Evolutionary conservation across 2,888 invertebrate genomes (phyloP).

Genomic region (Poecilus cupreus): DNA sequence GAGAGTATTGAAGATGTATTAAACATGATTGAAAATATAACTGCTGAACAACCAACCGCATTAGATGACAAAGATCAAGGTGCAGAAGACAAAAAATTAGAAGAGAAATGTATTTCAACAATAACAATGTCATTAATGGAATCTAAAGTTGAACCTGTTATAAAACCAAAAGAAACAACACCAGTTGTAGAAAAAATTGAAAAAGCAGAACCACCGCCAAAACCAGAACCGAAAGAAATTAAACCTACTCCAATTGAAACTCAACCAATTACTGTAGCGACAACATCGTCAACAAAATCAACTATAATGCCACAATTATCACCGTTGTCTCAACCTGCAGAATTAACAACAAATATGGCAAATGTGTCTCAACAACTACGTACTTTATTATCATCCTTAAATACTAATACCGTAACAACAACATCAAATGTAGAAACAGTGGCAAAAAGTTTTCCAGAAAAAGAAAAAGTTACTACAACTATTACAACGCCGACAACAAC

Average conservation of each 20-base stretch:
- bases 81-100: constrained; percentile 62
- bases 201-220: constrained; percentile 63
- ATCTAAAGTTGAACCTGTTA: constrained; percentile 62
- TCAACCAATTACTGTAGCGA: constrained; percentile 66
- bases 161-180: constrained; percentile 62
- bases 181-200: constrained; percentile 63
- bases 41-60: constrained; percentile 67
- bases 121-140: constrained; percentile 62
- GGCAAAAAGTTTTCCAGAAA: constrained; percentile 69
- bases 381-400: constrained; percentile 80
- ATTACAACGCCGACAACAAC: constrained; percentile 66
- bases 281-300: constrained; percentile 70
- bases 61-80: constrained; percentile 65
- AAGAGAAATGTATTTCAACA: constrained; percentile 54
- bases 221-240: constrained; percentile 55
- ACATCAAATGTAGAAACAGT: constrained; percentile 74
- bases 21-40: constrained; percentile 81
- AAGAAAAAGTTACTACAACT: constrained; percentile 67
- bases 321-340: constrained; percentile 82
- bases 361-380: constrained; percentile 82
- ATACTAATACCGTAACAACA: constrained; percentile 75
- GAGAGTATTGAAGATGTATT: constrained; percentile 83
- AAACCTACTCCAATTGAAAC: constrained; percentile 53
- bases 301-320: constrained; percentile 81
- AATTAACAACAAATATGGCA: constrained; percentile 82